Base-by-base conservation (phyloP, 1,140 invertebrate genomes). In the Hypothenemus hampei region DNA sequence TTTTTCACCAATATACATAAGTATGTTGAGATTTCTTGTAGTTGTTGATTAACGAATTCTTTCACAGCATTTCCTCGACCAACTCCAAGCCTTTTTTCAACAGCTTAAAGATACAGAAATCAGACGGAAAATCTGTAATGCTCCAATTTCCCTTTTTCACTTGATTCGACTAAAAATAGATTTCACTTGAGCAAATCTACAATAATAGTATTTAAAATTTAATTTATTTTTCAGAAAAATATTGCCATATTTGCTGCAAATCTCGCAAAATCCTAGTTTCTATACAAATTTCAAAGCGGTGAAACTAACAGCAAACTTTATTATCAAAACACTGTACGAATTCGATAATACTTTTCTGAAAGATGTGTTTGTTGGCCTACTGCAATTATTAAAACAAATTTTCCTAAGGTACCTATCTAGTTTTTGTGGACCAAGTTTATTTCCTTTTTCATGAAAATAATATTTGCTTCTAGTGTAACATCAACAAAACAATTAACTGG, bases 181-280 rank as follows among this genome's bases (percentile, higher is more conserved):
- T 20, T 8, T 40, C 8, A 21, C 18, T 5, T 7, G 19, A 40
- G 8, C 7, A 20, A 19, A 31, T 3, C 26, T 20, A 19, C 15
- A 37, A 16, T 13, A 37, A 11, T 37, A 16, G 11, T 16, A 37
- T 37, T 7, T 13, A 7, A 2, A 37, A 6, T 13, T 16, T 37
- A 2, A 8, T 2, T 29, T n/a, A 45, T 44, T 15, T 44, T 44
- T 44, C 21, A 44, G 41, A 15, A 26, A 44, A 26, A 15, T 10
- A 2, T 37, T 49, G 19, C 21, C 35, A 4, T 11, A 19, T 2
- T 49, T 49, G 20, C 15, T 49, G 16, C 16, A 37, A 37, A 49
- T 49, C 11, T 31, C 21, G 11, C 13, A 49, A 23, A 37, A 8
- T 11, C 3, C 19, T 15, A n/a, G 13, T 10, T 39, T 49, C n/a